Percentiles rank a stretch among this genome's conserved stretches.
phyloP scores from a whole-genome alignment of 2,797 vertebrate genomes.

The Crocodylus rhombifer region DNA sequence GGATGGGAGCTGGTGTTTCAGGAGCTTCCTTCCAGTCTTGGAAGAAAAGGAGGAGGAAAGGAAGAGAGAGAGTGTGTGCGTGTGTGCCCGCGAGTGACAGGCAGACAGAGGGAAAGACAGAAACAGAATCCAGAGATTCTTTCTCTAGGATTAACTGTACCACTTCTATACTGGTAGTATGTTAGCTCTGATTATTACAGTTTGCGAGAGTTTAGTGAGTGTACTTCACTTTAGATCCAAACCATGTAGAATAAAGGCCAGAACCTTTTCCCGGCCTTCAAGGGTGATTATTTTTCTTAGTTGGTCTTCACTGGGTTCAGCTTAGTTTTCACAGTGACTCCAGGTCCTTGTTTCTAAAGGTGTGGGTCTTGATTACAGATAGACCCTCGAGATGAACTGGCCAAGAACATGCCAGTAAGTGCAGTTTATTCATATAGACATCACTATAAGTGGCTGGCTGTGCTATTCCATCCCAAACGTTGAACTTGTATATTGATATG shows the following conservation, averaged over 20 bases:
- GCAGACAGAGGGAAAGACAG: too few species aligned
- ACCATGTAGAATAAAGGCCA: neutral
- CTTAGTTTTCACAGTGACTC: neutral
- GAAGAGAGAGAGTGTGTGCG: neutral
- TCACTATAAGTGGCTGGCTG: neutral
- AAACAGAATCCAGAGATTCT: neutral
- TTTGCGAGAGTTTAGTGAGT: too few species aligned
- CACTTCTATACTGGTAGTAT: neutral
- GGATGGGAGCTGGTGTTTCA: too few species aligned
- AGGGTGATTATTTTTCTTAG: neutral
- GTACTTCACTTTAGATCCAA: neutral
- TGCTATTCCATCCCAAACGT: accelerated
- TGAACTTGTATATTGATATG: neutral
- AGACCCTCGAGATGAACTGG: neutral
- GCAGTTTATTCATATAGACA: neutral
- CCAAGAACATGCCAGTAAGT: neutral
- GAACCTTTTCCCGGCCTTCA: neutral
- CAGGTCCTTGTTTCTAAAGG: neutral
- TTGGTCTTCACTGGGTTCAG: accelerated
- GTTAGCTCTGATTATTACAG: neutral
- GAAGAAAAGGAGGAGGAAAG: neutral
- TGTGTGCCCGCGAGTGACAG: too few species aligned
- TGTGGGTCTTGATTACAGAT: accelerated
- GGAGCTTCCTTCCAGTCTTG: too few species aligned
- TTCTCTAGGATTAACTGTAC: neutral